A percentile compares a stretch with the other conserved stretches of the same genome.
Conservation (phyloP, 2,113 vertebrate species). For the Tor tambroides region DNA sequence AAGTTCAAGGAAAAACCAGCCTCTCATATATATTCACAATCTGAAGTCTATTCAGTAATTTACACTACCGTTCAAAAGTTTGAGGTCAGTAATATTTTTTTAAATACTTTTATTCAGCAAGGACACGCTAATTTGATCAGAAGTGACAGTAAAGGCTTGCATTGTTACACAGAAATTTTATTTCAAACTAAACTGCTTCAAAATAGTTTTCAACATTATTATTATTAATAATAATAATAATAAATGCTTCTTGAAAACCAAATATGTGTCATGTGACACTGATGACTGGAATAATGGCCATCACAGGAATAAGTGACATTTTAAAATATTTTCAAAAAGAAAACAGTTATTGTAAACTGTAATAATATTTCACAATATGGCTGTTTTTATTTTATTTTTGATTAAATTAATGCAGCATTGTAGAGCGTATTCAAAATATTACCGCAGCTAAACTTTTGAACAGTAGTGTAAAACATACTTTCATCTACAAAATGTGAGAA, state of each 20-base stretch:
- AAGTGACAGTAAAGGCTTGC: neutral
- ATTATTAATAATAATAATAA: neutral
- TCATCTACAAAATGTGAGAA: neutral
- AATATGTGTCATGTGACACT: neutral
- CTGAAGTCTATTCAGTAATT: neutral
- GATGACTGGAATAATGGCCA: neutral
- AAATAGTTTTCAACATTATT: neutral
- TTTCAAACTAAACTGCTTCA: neutral
- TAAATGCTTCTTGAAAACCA: too few relatives aligned
- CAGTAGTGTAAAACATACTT: neutral
- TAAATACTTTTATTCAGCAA: neutral
- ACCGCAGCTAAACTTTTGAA: neutral
- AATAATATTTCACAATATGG: neutral
- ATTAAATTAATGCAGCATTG: neutral
- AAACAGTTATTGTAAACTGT: neutral
- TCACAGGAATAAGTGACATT: neutral
- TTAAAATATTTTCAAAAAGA: neutral
- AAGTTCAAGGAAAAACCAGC: slow-evolving; percentile 10
- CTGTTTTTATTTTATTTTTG: neutral
- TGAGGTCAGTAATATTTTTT: neutral
- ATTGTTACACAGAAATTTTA: neutral
- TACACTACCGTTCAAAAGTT: neutral
- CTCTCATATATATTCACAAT: neutral
- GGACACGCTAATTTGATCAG: neutral
- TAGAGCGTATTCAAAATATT: neutral